Base-by-base conservation (phyloP, 2,113 vertebrate genomes). In the Megaleporinus macrocephalus region DNA sequence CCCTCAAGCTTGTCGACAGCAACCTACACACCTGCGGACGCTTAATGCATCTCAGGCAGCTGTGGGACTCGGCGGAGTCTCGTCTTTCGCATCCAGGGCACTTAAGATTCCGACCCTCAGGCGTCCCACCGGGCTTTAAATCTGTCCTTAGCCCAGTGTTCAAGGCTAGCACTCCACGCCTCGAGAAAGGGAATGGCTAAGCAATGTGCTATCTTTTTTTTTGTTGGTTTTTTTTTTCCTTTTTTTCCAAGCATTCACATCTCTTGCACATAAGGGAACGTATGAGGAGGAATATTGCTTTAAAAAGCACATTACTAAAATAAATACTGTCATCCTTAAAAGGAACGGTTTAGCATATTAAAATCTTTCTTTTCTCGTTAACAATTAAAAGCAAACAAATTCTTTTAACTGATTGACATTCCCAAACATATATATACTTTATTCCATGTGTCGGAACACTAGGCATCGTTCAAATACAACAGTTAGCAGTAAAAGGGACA, bases 391-490 rank as follows among this genome's bases (percentile, higher is more conserved):
- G 82, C 90, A 90, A 86, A 85, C 73, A 85, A 86, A 85, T 78
- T 74, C 83, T 88, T 86, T 88, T 69, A 87, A 87, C 88, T 79
- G 62, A 89, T 88, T 86, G 88, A 90, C 87, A 87, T 91, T 89
- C 89, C 77, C 81, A 86, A 87, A 89, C 86, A 89, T 53, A 78
- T 36, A 57, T 85, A 87, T 87, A 90, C 84, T 92, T 92, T 93
- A 91, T 92, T 93, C 88, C 89, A 92, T 90, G 90, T 93, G 90
- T 89, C 89, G 84, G 91, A 90, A 93, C 93, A 93, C 89, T 89
- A 89, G 87, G 91, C 88, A 91, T 90, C 89, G 86, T 92, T 94
- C 90, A 93, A 94, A 88, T 93, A 94, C 94, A 93, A 94, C 92
- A 91, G 91, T 89, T 90, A 92, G 93, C 90, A 91, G 91, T 92